Evolutionary conservation across 2,113 vertebrate genomes (phyloP).

Genomic region (Epinephelus fuscoguttatus): DNA sequence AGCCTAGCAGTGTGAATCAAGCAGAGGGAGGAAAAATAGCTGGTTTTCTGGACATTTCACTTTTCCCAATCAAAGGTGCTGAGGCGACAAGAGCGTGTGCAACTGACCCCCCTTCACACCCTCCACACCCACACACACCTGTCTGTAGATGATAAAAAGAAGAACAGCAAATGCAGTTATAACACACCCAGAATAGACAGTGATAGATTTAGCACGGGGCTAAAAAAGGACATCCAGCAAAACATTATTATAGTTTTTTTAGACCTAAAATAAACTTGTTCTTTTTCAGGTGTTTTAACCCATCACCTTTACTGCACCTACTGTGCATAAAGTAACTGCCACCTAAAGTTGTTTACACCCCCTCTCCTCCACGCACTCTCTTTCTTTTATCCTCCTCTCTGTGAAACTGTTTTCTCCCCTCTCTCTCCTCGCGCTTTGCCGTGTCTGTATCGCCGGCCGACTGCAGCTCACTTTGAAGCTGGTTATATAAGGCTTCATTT

Average conservation of each 20-base stretch:
- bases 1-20: conserved; percentile 44
- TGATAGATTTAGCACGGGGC: neutral
- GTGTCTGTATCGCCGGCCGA: conserved; percentile 23
- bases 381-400: conserved; percentile 21
- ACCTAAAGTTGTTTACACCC: conserved; percentile 31
- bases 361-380: neutral
- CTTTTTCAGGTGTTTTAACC: neutral
- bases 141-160: conserved; percentile 37
- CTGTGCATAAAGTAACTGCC: neutral
- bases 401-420: conserved; percentile 1
- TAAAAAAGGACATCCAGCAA: neutral
- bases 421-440: conserved; percentile 24
- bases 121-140: neutral
- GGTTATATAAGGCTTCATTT: conserved; percentile 60
- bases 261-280: neutral
- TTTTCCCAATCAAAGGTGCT: conserved; percentile 55
- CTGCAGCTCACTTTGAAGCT: conserved; percentile 55
- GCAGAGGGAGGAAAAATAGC: conserved; percentile 7
- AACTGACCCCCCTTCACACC: conserved; percentile 9
- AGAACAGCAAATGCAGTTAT: conserved; percentile 12
- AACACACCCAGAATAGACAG: conserved; percentile 6
- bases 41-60: conserved; percentile 39
- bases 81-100: conserved; percentile 3
- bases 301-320: neutral
- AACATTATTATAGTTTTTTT: neutral